Base-by-base conservation (phyloP, 2,888 invertebrate genomes). In the Macropis europaea region DNA sequence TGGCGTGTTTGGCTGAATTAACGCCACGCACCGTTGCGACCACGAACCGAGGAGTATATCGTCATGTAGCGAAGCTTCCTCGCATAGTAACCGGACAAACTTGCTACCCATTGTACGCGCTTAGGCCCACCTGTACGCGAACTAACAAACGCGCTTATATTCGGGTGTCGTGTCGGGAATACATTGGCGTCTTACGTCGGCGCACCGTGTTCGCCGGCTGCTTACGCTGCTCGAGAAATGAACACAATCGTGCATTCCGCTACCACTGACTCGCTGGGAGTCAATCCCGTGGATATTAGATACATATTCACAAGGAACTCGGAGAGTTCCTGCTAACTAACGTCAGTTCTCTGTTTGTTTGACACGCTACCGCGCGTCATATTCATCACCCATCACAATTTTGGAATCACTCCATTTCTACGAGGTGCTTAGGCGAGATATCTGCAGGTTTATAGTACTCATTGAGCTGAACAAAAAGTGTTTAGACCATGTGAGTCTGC, bases 1-100 rank as follows among this genome's bases (percentile, higher is more conserved):
- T 48, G 56, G 62, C 56, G 64, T 83, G 82, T 84, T 83, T 79
- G 81, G 75, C 79, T 77, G 82, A 85, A 86, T 86, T 85, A 85
- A 82, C 82, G 79, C 76, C 54, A 59, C 62, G 75, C 74, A 73
- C 82, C 77, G 76, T 77, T 42, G 53, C 72, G 56, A 76, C 64
- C 60, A 13, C 11, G 56, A 24, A 26, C 34, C 50, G 15, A 45
- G 43, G 57, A 43, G 48, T 64, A 43, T 73, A 73, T 73, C 73
- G 69, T 9, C 36, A 56, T 64, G 61, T 61, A 64, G 72, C 38
- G 68, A 26, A 59, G 67, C 66, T 75, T 76, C 69, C 79, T 75
- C 76, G 64, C 71, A 66, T 32, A 28, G 66, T 66, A 71, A 63
- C 71, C 52, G 71, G 60, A 66, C 73, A 73, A 73, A 73, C 73